Base-by-base conservation (phyloP, 2,888 invertebrate species). In the Drosophila nigricruria region DNA sequence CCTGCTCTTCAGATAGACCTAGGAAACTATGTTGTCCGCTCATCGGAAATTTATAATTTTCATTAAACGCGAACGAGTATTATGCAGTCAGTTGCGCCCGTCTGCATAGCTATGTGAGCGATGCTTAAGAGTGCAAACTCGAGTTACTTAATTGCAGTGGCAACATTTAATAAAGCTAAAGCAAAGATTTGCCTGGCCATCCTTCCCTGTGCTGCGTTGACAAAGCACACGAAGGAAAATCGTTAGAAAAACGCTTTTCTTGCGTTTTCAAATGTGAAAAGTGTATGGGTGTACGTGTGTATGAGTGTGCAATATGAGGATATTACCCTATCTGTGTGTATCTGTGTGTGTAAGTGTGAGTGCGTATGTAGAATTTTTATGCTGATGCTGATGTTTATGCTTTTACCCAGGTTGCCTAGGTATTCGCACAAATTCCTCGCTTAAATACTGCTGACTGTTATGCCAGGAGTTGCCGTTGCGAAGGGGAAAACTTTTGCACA, bases 61-160 rank as follows among this genome's bases (percentile, higher is more conserved):
- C 5, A 20, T 12, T 42, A 43, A 0, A 16, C 0, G n/a, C 2
- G 47, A 27, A 10, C 27, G 10, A 27, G 27, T 27, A 20, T 14
- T 50, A 0, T 3, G 20, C 50, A 50, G 49, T 50, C 20, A 8
- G 6, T 20, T 32, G 5, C 49, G 8, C 8, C 20, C 34, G 20
- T 9, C 16, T 52, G 18, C 30, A 14, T 63, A 18, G 34, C 10
- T 45, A 27, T 40, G 23, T 9, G n/a, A 47, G 27, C 14, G 6
- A 27, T 50, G 23, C 43, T 40, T 34, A n/a, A 12, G 32, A 32
- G 45, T 43, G 53, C 57, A 50, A 43, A 50, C 50, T 76, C 70
- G 47, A 83, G 77, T 75, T 74, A 70, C 73, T 84, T 82, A 85
- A 87, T 85, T 87, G 87, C 87, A 82, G 72, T 69, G 77, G 80